Evolutionary conservation across 2,113 vertebrate genomes (phyloP), one percentile per base, ranked within the genome.

Genomic region (Psilopogon haemacephalus): DNA sequence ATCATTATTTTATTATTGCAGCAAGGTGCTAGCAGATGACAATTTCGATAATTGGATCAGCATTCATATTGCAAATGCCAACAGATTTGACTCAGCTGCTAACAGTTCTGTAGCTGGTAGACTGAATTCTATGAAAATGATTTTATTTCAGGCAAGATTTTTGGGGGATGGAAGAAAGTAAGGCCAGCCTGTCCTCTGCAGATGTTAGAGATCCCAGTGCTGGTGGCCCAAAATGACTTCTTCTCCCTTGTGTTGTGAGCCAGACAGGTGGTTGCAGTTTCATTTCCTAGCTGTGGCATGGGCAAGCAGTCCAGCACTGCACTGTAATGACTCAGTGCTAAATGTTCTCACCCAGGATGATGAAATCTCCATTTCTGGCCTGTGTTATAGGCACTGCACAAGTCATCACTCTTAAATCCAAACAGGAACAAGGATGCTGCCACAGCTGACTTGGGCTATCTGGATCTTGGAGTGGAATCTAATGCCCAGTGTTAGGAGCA

Each of bases 31-130:
- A 77, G 78, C 68, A 94, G 71, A 78, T 92, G 84, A 88, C 82
- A 86, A 78, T 94, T 91, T 87, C 91, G 71, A 52, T 95, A 91
- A 94, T 74, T 94, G 79, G 46, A 80, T 92, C 78, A 74, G 77
- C 18, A 5, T 42, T 83, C 52, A 6, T 46, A 42, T 37, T 69
- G 71, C 46, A 89, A 94, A 92, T 93, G 71, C 84, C 84, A 91
- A 81, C 74, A 92, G 75, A 64, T 84, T 85, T 94, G 91, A 94
- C 71, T 89, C 91, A 87, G 78, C 78, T 92, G 33, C 80, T 94
- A 71, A 40, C 40, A 38, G 24, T 68, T 92, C 60, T 83, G 33
- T 14, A 63, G 75, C 63, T 67, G 52, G 74, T 59, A 76, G 87
- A 79, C 38, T 40, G 56, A 72, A 24, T 64, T 67, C 52, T 12